These are phyloP conservation scores for Porites lutea DNA, from an alignment of 64 coral and sea anemone species.

Conservation along the genomic window DNA sequence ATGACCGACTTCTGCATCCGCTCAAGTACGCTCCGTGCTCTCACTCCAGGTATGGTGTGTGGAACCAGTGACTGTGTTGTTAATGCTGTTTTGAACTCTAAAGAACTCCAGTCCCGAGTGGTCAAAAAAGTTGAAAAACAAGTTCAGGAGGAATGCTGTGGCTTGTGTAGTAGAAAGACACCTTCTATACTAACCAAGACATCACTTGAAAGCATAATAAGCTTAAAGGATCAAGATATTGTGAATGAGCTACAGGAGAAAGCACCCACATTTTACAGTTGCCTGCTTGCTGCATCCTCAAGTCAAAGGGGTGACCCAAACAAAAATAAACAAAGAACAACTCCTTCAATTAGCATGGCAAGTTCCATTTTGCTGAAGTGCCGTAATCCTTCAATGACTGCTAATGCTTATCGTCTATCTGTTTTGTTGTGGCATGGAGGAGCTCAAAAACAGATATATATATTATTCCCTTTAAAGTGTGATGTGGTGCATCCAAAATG, in stretches of 20 bases:
- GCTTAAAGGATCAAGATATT: neutral
- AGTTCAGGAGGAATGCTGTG: constrained; percentile 39
- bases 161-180: constrained; percentile 36
- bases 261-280: constrained; percentile 46
- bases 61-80: neutral
- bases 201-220: constrained; percentile 9
- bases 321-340: neutral
- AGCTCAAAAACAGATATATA: constrained; percentile 54
- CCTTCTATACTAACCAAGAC: constrained; percentile 46
- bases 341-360: constrained; percentile 23
- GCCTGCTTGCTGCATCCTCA: constrained; percentile 28
- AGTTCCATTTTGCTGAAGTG: constrained; percentile 16
- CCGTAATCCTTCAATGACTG: constrained; percentile 28
- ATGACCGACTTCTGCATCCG: too few species aligned
- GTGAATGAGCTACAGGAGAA: constrained; percentile 24
- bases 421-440: constrained; percentile 55
- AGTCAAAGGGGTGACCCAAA: too few species aligned
- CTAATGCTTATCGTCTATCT: constrained; percentile 36
- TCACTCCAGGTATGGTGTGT: neutral
- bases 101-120: neutral
- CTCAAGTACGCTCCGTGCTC: too few species aligned
- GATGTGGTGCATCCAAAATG: too few species aligned
- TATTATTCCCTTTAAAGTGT: too few species aligned
- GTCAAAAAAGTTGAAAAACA: constrained; percentile 30
- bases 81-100: neutral